Percentiles rank a stretch among this genome's conserved stretches.
These are phyloP conservation scores for Lasius platythorax DNA, from an alignment of 2,888 invertebrate species.

Conservation along the genomic window DNA sequence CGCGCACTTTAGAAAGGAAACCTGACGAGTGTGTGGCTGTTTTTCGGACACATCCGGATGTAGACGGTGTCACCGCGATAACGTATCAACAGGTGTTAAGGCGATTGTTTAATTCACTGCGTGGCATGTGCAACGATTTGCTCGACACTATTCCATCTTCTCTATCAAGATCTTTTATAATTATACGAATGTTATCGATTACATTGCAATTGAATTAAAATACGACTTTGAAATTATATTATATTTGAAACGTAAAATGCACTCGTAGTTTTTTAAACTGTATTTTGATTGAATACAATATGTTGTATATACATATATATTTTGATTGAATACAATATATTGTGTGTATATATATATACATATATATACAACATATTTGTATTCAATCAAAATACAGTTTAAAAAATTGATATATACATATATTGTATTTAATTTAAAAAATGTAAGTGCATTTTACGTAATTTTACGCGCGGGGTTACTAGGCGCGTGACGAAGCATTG, in stretches of 20 bases:
- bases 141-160: background rate
- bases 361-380: background rate
- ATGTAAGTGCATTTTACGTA: no score
- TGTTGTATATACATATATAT: background rate
- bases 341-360: no score
- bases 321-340: no score
- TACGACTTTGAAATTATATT: background rate
- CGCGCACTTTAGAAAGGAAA: background rate
- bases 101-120: slow-evolving; percentile 42
- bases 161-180: background rate
- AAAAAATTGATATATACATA: no score
- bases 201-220: background rate
- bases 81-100: slow-evolving; percentile 54
- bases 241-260: background rate
- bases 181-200: background rate
- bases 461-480: no score
- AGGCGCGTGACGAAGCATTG: no score
- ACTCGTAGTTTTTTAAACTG: background rate
- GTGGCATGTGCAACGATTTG: background rate
- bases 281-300: background rate
- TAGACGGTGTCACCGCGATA: slow-evolving; percentile 33
- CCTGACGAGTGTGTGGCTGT: slow-evolving; percentile 17
- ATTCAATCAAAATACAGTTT: no score
- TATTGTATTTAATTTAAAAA: no score
- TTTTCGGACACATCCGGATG: slow-evolving; percentile 42